phyloP scores from a whole-genome alignment of 2,797 vertebrate species.

The Lepilemur septentrionalis region DNA sequence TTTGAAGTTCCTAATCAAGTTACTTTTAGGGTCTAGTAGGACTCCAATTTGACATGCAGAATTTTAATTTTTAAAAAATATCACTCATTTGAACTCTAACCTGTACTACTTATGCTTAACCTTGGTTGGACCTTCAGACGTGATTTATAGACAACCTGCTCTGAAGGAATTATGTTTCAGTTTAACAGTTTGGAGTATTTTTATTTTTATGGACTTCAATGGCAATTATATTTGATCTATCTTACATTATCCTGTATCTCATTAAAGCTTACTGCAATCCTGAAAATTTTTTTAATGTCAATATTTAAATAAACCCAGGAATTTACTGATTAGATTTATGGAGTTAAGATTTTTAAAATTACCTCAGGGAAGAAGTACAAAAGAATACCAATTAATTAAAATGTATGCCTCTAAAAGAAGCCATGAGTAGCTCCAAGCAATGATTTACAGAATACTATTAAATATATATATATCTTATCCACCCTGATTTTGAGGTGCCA shows the following conservation, averaged over 20 bases:
- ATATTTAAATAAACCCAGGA: slow-evolving; percentile 44
- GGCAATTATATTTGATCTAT: slow-evolving; percentile 45
- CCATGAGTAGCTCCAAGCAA: neutral
- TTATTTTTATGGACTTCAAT: neutral
- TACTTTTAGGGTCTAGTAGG: neutral
- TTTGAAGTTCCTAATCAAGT: neutral
- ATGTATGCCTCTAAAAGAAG: slow-evolving; percentile 20
- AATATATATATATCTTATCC: neutral
- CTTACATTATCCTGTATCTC: neutral
- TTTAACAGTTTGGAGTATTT: neutral
- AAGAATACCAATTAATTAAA: slow-evolving; percentile 55
- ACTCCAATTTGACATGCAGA: slow-evolving; percentile 18
- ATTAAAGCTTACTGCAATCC: neutral
- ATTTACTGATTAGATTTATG: slow-evolving; percentile 34
- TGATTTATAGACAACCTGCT: neutral
- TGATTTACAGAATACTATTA: slow-evolving; percentile 46
- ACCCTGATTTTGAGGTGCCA: neutral
- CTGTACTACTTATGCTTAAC: neutral
- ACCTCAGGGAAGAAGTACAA: slow-evolving; percentile 14
- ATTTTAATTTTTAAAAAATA: neutral
- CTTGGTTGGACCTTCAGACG: neutral
- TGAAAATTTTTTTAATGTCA: slow-evolving; percentile 48
- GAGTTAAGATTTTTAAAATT: slow-evolving; percentile 29
- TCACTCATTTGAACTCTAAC: neutral
- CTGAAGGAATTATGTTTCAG: neutral